These are phyloP conservation scores for Spea bombifrons DNA, from an alignment of 2,113 vertebrate species.

Conservation along the genomic window DNA sequence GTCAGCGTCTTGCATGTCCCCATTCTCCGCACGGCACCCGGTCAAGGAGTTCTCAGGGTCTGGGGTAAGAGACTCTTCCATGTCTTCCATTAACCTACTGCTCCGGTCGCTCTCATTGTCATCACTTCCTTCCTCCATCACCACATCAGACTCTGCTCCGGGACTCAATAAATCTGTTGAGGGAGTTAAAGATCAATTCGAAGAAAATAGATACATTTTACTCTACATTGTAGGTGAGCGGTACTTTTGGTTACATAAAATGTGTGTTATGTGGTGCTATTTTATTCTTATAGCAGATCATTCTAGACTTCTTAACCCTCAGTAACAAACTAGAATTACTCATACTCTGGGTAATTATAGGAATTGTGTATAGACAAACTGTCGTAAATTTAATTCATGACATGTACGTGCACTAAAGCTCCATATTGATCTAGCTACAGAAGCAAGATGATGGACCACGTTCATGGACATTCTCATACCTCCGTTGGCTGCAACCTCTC, in stretches of 20 bases:
- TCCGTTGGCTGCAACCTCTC: slow-evolving; percentile 90
- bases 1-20: slow-evolving; percentile 84
- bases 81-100: slow-evolving; percentile 81
- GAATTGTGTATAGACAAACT: no score
- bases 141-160: slow-evolving; percentile 68
- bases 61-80: slow-evolving; percentile 80
- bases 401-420: no score
- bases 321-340: no score
- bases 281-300: no score
- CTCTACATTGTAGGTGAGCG: no score
- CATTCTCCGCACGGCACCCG: slow-evolving; percentile 71
- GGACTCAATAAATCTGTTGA: slow-evolving; percentile 29
- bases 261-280: no score
- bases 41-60: slow-evolving; percentile 74
- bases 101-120: slow-evolving; percentile 84
- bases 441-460: background rate
- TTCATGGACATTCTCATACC: slow-evolving; percentile 61
- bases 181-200: background rate
- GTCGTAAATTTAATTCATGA: no score
- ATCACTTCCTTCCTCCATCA: slow-evolving; percentile 89
- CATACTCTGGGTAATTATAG: no score
- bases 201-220: no score
- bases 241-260: no score
- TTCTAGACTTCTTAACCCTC: no score
- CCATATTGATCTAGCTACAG: no score